phyloP scores from a whole-genome alignment of 2,888 invertebrate species.

The Drosophila mayaguana region DNA sequence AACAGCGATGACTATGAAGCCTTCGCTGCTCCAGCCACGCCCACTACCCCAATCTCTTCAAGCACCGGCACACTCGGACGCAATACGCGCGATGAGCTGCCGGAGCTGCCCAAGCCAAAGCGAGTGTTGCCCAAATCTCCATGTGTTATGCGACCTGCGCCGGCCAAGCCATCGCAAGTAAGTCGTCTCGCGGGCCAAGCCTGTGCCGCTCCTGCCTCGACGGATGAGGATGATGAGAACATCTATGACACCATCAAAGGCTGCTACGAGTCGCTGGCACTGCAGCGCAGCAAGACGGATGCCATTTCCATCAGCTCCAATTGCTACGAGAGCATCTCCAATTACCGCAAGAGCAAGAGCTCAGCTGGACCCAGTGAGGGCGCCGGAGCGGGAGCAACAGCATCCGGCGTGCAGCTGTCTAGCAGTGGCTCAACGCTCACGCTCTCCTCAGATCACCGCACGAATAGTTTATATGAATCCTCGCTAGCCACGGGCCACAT shows the following conservation, averaged over 20 bases:
- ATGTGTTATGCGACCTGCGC: slow-evolving; percentile 61
- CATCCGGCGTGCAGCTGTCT: slow-evolving; percentile 54
- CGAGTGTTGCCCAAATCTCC: slow-evolving; percentile 77
- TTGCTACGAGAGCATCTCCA: slow-evolving; percentile 84
- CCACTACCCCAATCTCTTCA: slow-evolving; percentile 23
- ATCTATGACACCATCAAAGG: slow-evolving; percentile 89
- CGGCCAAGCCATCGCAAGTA: slow-evolving; percentile 49
- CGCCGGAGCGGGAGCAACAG: not conserved
- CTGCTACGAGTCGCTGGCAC: slow-evolving; percentile 79
- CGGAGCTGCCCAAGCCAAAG: slow-evolving; percentile 82
- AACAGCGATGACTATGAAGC: slow-evolving; percentile 83
- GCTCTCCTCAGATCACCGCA: slow-evolving; percentile 84
- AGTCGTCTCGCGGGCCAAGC: slow-evolving; percentile 8
- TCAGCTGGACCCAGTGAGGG: not conserved
- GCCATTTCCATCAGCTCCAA: slow-evolving; percentile 83
- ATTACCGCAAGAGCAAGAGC: slow-evolving; percentile 61
- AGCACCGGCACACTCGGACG: slow-evolving; percentile 68
- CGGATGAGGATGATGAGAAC: slow-evolving; percentile 85
- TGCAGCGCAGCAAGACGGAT: slow-evolving; percentile 47
- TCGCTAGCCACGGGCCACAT: slow-evolving; percentile 70
- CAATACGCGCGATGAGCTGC: slow-evolving; percentile 82
- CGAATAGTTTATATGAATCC: slow-evolving; percentile 84
- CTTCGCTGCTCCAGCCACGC: slow-evolving; percentile 62
- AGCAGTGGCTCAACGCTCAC: slow-evolving; percentile 84
- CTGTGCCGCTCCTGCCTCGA: not conserved